These are phyloP conservation scores for Mustelus asterias DNA, from an alignment of 2,113 vertebrate genomes.

Conservation along the genomic window DNA sequence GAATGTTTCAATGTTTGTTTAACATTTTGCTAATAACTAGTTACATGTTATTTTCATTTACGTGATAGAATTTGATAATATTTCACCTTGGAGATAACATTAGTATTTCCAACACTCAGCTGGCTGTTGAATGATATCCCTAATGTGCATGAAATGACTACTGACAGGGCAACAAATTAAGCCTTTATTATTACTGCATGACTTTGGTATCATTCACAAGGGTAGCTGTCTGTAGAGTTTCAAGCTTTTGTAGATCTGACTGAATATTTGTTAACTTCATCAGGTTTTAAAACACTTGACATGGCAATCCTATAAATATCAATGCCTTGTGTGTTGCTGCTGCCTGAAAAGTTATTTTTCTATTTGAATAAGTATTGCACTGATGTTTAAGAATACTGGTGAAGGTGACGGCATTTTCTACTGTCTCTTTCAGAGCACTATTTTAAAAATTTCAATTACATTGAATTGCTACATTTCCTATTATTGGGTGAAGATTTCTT, in stretches of 20 bases:
- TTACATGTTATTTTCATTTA: background rate
- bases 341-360: background rate
- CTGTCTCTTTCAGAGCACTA: slow-evolving; percentile 29
- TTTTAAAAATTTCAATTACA: slow-evolving; percentile 26
- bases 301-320: background rate
- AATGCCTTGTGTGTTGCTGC: slow-evolving; percentile 12
- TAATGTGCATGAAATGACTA: background rate
- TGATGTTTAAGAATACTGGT: background rate
- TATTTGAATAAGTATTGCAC: slow-evolving; percentile 23
- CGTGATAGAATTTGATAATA: background rate
- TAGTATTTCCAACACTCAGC: background rate
- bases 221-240: background rate
- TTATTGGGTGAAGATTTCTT: slow-evolving; percentile 12
- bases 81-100: background rate
- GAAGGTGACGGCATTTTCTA: background rate
- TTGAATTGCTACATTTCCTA: slow-evolving; percentile 28
- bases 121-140: background rate
- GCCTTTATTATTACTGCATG: background rate
- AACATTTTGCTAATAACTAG: background rate
- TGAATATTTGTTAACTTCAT: background rate
- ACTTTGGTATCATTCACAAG: background rate
- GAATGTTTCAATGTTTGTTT: background rate
- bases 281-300: background rate
- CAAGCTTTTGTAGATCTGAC: background rate
- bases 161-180: background rate